Base-by-base conservation (phyloP, 2,888 invertebrate genomes). In the Gisinianus flammeolus region DNA sequence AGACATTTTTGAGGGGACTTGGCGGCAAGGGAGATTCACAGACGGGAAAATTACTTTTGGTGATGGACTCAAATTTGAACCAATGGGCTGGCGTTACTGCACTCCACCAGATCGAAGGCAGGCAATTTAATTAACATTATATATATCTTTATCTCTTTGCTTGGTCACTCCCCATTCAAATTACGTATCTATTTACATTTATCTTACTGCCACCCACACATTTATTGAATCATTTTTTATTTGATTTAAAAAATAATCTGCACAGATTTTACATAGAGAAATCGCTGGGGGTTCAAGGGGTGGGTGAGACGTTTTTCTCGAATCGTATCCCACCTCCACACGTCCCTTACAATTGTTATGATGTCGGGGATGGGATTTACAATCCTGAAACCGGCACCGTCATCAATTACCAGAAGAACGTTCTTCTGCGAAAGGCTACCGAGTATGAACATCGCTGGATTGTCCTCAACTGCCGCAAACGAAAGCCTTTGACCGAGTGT, bases 291-390 rank as follows among this genome's bases (percentile, higher is more conserved):
- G n/a, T 83, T 16, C 64, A 64, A 33, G 24, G 56, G 52, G 77
- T 72, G 12, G 80, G 81, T 26, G 78, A 77, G 22, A 79, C 80
- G 2, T 54, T 76, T 24, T 79, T 71, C 64, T 81, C 78, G 33
- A 79, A 84, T 67, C 73, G 81, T n/a, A 75, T 79, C 44, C 82
- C 83, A 10, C 78, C 79, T 0, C 80, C 80, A 16, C 67, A 78
- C n/a, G 58, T 84, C 1, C 82, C 83, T 28, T 75, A 80, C 1
- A 83, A 81, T 6, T 80, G 70, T 24, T 84, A 79, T 56, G 82
- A 84, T 44, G 79, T 80, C 22, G 84, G 83, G 0, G 81, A 84
- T 74, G 84, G 84, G 22, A 77, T 81, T 31, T 84, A 81, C 28
- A 73, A 82, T 62, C 82, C 83, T 0, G 77, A 79, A 54, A 82